Conservation (phyloP, 2,797 vertebrate species). For the Sarcoramphus papa region DNA sequence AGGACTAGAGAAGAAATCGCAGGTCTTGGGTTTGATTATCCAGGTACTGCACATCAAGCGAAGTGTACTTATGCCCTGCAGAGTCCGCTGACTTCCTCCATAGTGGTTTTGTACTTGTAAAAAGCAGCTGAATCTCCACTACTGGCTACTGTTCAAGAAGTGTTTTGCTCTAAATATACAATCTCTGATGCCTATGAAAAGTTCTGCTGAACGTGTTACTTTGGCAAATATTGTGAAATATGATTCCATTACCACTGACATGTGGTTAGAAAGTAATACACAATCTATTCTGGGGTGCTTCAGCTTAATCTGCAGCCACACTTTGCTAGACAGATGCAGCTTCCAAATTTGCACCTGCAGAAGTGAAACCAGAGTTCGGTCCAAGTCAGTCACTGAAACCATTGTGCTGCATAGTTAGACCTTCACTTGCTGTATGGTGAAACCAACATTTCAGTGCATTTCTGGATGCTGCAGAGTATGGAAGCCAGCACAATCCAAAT, state of each 20-base stretch:
- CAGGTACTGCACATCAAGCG: not conserved
- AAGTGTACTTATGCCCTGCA: not conserved
- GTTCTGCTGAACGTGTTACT: not conserved
- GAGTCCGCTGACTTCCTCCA: not conserved
- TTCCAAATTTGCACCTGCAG: conserved; percentile 3
- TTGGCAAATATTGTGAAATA: not conserved
- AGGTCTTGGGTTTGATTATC: not conserved
- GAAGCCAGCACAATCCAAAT: not conserved
- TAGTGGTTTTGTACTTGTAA: not conserved
- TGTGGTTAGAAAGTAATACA: not conserved
- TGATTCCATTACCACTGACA: not conserved
- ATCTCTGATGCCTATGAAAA: not conserved
- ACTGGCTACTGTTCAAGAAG: not conserved
- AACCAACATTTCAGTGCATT: not conserved
- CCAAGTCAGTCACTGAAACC: not conserved
- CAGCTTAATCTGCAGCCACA: not conserved
- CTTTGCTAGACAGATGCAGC: not conserved
- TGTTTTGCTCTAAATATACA: not conserved
- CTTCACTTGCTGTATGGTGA: not conserved
- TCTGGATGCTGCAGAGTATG: not conserved
- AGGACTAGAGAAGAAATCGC: not conserved
- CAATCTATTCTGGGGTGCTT: not conserved
- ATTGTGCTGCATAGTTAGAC: not conserved
- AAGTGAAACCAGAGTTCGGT: not conserved
- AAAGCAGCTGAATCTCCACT: not conserved